Evolutionary conservation across 1,140 invertebrate genomes (phyloP).

Genomic region (Bombus confusus): DNA sequence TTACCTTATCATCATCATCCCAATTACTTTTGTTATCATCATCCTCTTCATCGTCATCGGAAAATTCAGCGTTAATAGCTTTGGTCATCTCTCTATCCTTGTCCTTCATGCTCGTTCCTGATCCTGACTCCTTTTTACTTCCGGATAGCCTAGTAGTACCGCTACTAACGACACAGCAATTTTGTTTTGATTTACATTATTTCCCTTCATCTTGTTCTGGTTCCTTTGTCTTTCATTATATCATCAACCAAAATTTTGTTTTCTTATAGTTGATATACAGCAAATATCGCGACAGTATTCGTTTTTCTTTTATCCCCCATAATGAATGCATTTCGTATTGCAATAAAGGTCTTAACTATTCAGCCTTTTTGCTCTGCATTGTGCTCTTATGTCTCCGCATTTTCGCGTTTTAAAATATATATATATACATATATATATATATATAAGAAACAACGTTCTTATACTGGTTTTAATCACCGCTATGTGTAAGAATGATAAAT

Average conservation of each 20-base stretch:
- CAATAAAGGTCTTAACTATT: constrained; percentile 68
- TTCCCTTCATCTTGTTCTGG: constrained; percentile 68
- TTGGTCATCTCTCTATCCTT: constrained; percentile 81
- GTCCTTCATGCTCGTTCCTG: constrained; percentile 80
- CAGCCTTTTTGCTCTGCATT: constrained; percentile 62
- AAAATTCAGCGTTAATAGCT: constrained; percentile 81
- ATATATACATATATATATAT: constrained; percentile 55
- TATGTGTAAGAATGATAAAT: constrained; percentile 63
- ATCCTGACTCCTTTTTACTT: constrained; percentile 81
- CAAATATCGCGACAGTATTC: constrained; percentile 72
- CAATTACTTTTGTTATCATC: constrained; percentile 79
- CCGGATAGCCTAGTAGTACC: constrained; percentile 80
- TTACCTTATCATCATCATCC: constrained; percentile 79
- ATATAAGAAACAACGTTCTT: constrained; percentile 61
- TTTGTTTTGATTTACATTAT: constrained; percentile 78
- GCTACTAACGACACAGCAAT: constrained; percentile 81
- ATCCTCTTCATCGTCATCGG: constrained; percentile 79
- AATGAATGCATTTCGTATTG: constrained; percentile 67
- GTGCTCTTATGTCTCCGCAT: constrained; percentile 63
- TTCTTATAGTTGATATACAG: constrained; percentile 68
- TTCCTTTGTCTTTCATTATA: constrained; percentile 69
- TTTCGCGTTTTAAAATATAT: constrained; percentile 64
- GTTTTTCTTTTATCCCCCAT: constrained; percentile 69
- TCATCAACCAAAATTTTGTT: constrained; percentile 73
- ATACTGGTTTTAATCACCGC: constrained; percentile 58